Percentiles rank a stretch among this genome's conserved stretches.
Conservation (phyloP, 2,113 vertebrate species). For the Aegypius monachus region DNA sequence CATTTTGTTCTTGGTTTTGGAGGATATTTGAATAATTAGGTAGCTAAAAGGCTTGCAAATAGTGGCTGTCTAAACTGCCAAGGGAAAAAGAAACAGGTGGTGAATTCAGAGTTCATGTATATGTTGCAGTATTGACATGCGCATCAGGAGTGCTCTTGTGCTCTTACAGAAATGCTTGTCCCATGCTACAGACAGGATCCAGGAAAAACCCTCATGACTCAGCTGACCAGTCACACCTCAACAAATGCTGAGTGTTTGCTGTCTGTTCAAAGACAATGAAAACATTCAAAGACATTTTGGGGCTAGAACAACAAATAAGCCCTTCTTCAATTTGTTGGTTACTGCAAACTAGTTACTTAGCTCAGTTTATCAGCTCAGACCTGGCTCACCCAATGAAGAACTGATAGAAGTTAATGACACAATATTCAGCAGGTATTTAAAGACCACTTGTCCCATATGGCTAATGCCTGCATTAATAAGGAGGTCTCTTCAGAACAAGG, state of each 20-base stretch:
- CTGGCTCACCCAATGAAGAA: not conserved
- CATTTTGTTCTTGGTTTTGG: not conserved
- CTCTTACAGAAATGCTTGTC: not conserved
- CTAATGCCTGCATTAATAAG: not conserved
- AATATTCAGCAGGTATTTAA: not conserved
- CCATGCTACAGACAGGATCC: not conserved
- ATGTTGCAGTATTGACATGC: accelerated
- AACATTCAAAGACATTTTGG: not conserved
- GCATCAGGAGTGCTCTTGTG: not conserved
- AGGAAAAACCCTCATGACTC: not conserved
- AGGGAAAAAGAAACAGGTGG: not conserved
- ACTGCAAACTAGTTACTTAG: not conserved
- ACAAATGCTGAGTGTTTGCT: not conserved
- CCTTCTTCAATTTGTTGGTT: not conserved
- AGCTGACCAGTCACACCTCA: not conserved
- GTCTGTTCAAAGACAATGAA: not conserved
- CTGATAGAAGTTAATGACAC: not conserved
- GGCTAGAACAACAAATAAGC: not conserved
- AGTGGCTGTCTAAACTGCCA: not conserved
- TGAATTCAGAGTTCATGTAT: not conserved
- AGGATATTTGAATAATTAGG: not conserved
- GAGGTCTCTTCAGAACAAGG: not conserved
- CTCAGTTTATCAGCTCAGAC: not conserved
- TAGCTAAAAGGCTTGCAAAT: not conserved
- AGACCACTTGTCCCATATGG: not conserved